These are phyloP conservation scores for Leptinotarsa peninsularis DNA, from an alignment of 2,888 invertebrate genomes.

Conservation along the genomic window DNA sequence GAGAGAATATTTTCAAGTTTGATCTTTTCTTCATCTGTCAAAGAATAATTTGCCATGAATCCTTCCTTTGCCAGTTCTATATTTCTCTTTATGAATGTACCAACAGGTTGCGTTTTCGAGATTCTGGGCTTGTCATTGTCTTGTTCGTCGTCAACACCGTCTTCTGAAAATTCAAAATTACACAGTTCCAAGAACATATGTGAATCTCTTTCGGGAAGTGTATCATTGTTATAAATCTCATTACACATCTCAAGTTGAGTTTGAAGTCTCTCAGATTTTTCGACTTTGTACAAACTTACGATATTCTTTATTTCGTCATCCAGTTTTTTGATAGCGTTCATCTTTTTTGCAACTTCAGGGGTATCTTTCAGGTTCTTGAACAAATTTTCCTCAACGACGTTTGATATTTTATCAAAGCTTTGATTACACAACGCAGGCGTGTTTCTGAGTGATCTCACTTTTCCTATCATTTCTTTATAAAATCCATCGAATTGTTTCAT, in stretches of 20 bases:
- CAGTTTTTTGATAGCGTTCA: slow-evolving; percentile 45
- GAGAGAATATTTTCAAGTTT: slow-evolving; percentile 46
- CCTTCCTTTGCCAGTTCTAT: slow-evolving; percentile 49
- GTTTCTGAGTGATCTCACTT: slow-evolving; percentile 45
- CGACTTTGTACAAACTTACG: slow-evolving; percentile 46
- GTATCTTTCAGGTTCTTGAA: slow-evolving; percentile 47
- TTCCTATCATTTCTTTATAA: slow-evolving; percentile 48
- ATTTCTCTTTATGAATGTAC: slow-evolving; percentile 46
- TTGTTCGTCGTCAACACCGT: slow-evolving; percentile 22
- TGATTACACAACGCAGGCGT: slow-evolving; percentile 38
- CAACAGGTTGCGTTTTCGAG: slow-evolving; percentile 14
- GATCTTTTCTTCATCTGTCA: slow-evolving; percentile 55
- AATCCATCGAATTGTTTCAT: slow-evolving; percentile 43
- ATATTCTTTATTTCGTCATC: slow-evolving; percentile 48
- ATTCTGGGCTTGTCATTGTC: slow-evolving; percentile 4
- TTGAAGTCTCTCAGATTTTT: slow-evolving; percentile 44
- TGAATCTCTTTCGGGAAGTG: slow-evolving; percentile 34
- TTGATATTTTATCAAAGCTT: slow-evolving; percentile 28
- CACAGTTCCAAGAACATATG: slow-evolving; percentile 47
- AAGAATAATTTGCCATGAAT: slow-evolving; percentile 46
- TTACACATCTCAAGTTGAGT: slow-evolving; percentile 49
- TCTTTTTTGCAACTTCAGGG: slow-evolving; percentile 46
- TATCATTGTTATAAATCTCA: slow-evolving; percentile 36
- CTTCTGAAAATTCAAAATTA: slow-evolving; percentile 41
- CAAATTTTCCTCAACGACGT: slow-evolving; percentile 39